These are phyloP conservation scores for Jordanella pulchra DNA, from an alignment of 2,797 vertebrate genomes.

Conservation along the genomic window DNA sequence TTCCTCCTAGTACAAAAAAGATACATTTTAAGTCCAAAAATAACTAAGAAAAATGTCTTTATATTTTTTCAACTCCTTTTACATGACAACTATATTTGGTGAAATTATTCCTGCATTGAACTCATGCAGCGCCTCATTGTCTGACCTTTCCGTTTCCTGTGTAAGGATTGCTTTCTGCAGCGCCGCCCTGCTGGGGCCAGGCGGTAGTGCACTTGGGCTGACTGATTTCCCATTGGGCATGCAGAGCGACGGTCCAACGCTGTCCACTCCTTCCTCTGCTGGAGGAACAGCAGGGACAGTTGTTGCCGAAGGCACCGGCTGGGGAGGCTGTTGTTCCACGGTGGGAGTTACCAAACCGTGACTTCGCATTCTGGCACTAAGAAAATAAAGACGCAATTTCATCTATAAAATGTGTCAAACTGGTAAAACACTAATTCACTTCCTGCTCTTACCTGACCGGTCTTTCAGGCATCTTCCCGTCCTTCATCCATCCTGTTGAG, in stretches of 20 bases:
- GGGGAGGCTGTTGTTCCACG: conserved; percentile 72
- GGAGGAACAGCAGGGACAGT: conserved; percentile 58
- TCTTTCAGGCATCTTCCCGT: conserved; percentile 76
- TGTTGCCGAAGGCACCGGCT: conserved; percentile 62
- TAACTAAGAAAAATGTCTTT: background rate
- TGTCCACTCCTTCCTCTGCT: conserved; percentile 85
- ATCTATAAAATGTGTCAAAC: background rate
- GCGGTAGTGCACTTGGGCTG: conserved; percentile 84
- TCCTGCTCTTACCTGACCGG: conserved; percentile 73
- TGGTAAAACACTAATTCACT: background rate
- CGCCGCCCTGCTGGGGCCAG: conserved; percentile 84
- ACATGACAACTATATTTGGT: background rate
- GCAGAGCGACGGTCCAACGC: conserved; percentile 86
- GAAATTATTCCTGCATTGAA: background rate
- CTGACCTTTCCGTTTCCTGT: conserved; percentile 88
- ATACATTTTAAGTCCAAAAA: background rate
- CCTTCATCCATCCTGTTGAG: conserved; percentile 66
- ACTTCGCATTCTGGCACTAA: conserved; percentile 88
- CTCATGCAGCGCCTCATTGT: background rate
- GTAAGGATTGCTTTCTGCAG: conserved; percentile 89
- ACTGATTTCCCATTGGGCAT: conserved; percentile 87
- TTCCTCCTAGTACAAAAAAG: conserved; percentile 78
- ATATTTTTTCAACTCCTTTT: background rate
- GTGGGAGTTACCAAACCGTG: conserved; percentile 78
- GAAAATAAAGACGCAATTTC: background rate